Percentiles rank a stretch among this genome's conserved stretches.
These are phyloP conservation scores for Spatulosminthurus flaviceps DNA, from an alignment of 2,888 invertebrate genomes.

Conservation along the genomic window DNA sequence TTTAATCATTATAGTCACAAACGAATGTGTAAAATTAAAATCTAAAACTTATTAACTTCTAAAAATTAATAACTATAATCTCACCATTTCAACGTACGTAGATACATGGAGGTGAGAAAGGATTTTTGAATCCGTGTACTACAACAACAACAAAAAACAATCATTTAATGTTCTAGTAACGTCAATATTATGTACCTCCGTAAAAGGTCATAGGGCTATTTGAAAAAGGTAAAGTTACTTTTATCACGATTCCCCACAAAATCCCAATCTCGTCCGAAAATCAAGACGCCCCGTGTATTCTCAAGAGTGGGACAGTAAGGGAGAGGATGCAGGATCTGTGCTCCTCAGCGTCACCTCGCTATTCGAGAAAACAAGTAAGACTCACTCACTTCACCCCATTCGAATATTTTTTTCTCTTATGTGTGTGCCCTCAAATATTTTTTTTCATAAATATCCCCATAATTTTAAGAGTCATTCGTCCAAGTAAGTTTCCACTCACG, in stretches of 20 bases:
- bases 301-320: not conserved
- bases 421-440: too few species aligned
- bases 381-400: slow-evolving; percentile 18
- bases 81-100: not conserved
- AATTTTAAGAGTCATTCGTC: too few species aligned
- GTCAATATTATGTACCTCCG: too few species aligned
- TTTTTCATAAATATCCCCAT: too few species aligned
- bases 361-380: slow-evolving; percentile 38
- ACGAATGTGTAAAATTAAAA: not conserved
- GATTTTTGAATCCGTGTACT: not conserved
- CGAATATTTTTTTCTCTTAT: not conserved
- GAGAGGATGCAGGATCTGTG: slow-evolving; percentile 37
- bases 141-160: not conserved
- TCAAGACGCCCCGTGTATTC: slow-evolving; percentile 31
- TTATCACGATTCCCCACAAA: slow-evolving; percentile 11
- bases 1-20: too few species aligned
- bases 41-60: not conserved
- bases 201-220: not conserved
- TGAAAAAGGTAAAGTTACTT: not conserved
- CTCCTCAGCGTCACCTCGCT: slow-evolving; percentile 34
- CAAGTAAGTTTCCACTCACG: too few species aligned
- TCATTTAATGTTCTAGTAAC: too few species aligned
- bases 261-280: not conserved
- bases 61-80: too few species aligned
- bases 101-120: not conserved